Evolutionary conservation across 2,797 vertebrate genomes (phyloP), one percentile per base, ranked within the genome.

Genomic region (Sebastes minor): DNA sequence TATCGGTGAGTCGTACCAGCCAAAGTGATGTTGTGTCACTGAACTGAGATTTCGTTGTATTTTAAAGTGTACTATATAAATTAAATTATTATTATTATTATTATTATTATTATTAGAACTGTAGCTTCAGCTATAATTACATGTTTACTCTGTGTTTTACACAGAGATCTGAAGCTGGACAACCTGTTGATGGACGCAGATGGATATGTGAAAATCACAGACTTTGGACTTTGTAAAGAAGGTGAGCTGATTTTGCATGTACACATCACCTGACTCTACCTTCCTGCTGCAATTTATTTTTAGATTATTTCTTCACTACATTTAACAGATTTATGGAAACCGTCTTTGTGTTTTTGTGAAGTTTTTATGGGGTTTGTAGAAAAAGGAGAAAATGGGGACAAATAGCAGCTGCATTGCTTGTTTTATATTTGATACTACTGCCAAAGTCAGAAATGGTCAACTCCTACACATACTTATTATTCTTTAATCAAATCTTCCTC

Each of bases 161-260:
- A 8, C 93, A 98, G 97, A 89, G 97, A 98, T 72, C 92, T 98
- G 86, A 98, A 98, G 89, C 71, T 98, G 94, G 97, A 98, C 88
- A 98, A 98, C 88, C 94, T 98, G 13, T 89, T 98, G 63, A 94
- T 98, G 93, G 97, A 97, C 10, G 95, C 96, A 30, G 96, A 97
- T 49, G 97, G 97, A 23, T 98, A 97, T 86, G 95, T 98, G 76
- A 98, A 97, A 92, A 98, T 98, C 0, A 97, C 97, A 18, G 97
- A 98, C 91, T 98, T 98, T 70, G 97, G 97, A 32, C 95, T 98
- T 9, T 98, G 97, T 91, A 98, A 98, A 90, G 97, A 98, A 96
- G 97, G 97, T 97, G 85, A 92, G 28, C 7, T 11, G 33, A 78
- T 22, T 61, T 9, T 1, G 13, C 11, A 18, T 1, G 6, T 30